Base-by-base conservation (phyloP, 2,888 invertebrate species). In the Sepioteuthis lessoniana region DNA sequence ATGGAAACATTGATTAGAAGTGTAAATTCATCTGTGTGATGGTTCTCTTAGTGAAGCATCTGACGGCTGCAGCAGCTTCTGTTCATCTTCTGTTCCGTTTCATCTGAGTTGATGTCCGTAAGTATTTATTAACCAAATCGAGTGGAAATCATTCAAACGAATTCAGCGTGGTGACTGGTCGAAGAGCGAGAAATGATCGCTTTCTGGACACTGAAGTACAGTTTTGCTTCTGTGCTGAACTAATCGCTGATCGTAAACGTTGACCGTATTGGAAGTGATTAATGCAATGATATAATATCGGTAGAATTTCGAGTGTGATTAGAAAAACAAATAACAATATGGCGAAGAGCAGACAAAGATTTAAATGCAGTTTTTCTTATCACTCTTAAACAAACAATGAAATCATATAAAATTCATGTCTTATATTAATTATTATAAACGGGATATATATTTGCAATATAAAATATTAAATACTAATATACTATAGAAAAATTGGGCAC, bases 21-120 rank as follows among this genome's bases (percentile, higher is more conserved):
- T n/a, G 76, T n/a, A 76, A 76, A n/a, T n/a, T 76, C 76, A 76
- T 16, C n/a, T 76, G 76, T 35, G 35, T 76, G n/a, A 76, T 35
- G n/a, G n/a, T 76, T n/a, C 76, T 76, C 76, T 76, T 76, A 76
- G n/a, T 76, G n/a, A 76, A 76, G n/a, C 76, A 76, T 76, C 76
- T 76, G 13, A 76, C 76, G 76, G n/a, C 0, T 7, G 42, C 42
- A 35, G 13, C 76, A 21, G n/a, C 76, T 13, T 76, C 76, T n/a
- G n/a, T 76, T 76, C 76, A 76, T 76, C n/a, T n/a, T 76, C 16
- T 76, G 76, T n/a, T 76, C 13, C 76, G 76, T 76, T 76, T 76
- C 76, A 76, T 76, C 21, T 55, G 55, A 55, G 25, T 25, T 55
- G 55, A 55, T 55, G 76, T 35, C 76, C 76, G 19, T n/a, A 35